These are phyloP conservation scores for Seira sanloemensis DNA, from an alignment of 2,888 invertebrate genomes.

Conservation along the genomic window DNA sequence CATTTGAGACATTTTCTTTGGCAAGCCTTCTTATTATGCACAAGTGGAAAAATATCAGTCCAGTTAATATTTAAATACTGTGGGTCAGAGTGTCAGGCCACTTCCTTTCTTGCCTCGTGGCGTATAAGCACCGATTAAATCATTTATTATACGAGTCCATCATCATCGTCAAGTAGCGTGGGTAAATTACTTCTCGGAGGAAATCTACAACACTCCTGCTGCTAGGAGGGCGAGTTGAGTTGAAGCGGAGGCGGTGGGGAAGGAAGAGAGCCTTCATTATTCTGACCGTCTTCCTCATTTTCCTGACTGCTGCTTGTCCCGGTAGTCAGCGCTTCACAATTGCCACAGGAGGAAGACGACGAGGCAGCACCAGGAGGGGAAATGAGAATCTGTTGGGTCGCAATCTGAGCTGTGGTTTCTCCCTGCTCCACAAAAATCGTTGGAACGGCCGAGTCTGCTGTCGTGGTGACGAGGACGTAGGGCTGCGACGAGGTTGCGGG, in stretches of 20 bases:
- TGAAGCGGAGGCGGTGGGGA: slow-evolving; percentile 37
- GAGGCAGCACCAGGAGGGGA: slow-evolving; percentile 42
- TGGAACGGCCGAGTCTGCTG: slow-evolving; percentile 33
- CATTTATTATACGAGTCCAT: slow-evolving; percentile 8
- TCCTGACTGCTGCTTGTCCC: slow-evolving; percentile 18
- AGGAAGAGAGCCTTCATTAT: slow-evolving; percentile 23
- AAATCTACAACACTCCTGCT: neutral
- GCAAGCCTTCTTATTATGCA: no score
- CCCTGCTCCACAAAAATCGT: slow-evolving; percentile 44
- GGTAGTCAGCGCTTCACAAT: neutral
- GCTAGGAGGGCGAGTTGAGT: slow-evolving; percentile 47
- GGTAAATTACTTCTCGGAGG: slow-evolving; percentile 4
- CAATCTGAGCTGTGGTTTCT: slow-evolving; percentile 40
- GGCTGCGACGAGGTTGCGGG: slow-evolving; percentile 37
- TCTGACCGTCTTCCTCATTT: slow-evolving; percentile 38
- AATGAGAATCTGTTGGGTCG: neutral
- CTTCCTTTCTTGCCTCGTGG: no score
- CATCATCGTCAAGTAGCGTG: slow-evolving; percentile 22
- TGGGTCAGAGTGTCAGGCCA: no score
- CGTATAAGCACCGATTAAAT: slow-evolving; percentile 18
- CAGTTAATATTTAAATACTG: no score
- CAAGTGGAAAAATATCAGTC: no score
- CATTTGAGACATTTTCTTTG: no score
- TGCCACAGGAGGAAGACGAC: slow-evolving; percentile 30
- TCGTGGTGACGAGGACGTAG: slow-evolving; percentile 45